Evolutionary conservation across 2,113 vertebrate species (phyloP), one percentile per base, ranked within the genome.

Genomic region (Melospiza melodia): DNA sequence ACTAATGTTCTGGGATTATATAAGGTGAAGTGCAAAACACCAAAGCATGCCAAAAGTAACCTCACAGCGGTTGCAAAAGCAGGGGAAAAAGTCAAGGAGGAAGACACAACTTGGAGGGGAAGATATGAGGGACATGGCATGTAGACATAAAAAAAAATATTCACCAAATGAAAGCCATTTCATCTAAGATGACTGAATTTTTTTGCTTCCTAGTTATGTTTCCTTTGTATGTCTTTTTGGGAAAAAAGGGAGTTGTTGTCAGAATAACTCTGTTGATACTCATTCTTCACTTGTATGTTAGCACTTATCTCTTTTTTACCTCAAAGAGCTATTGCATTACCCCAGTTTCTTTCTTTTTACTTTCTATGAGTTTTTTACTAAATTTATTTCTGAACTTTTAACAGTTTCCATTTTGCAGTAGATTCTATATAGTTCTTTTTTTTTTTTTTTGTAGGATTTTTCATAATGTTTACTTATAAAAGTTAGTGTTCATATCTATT

Each of bases 341-440:
- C 77, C 49, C 15, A n/a, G 14, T 67, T 91, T 85, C 67, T 23
- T 65, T 81, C 28, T 72, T 87, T 94, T 91, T 48, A 84, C 20
- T 93, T 90, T 76, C 35, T 93, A 46, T 62, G 20, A 84, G 68
- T 95, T 89, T 95, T 96, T 87, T 89, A 87, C 16, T 93, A 85
- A 88, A 91, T 96, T 90, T 48, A 49, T 5, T 65, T 94, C 74
- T 68, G 61, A 91, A 95, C 30, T 82, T 83, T 44, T 37, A 95
- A 30, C 3, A 72, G 1, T 76, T 97, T 95, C 90, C 51, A 49
- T 73, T 90, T 37, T 80, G 22, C 95, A 72, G 43, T 31, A 94
- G 76, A 82, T 27, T 82, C 33, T 49, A 75, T 11, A 91, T 75
- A 62, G 39, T 41, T 86, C 22, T 87, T n/a, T 84, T 85, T n/a